These are phyloP conservation scores for Akabosia matsudoensis DNA, from an alignment of 1,140 invertebrate species.

Conservation along the genomic window DNA sequence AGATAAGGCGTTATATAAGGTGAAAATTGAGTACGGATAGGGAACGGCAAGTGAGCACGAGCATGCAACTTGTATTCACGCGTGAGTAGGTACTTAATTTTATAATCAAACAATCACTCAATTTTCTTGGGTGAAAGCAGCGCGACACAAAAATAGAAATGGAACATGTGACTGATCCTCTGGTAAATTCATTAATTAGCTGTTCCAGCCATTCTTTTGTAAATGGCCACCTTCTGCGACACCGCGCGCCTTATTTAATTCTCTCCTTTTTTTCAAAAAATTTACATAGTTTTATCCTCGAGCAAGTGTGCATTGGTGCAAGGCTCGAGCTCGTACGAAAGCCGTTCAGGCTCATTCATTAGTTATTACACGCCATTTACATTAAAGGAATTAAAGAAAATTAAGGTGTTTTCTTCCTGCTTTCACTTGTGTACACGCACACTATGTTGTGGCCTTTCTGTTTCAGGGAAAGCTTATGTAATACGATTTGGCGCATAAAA, in stretches of 20 bases:
- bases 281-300: no score
- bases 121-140: constrained; percentile 1
- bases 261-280: no score
- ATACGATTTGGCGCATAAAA: no score
- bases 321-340: background rate
- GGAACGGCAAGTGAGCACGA: background rate
- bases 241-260: no score
- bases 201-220: background rate
- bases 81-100: background rate
- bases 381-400: background rate
- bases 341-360: constrained; percentile 4
- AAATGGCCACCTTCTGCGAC: background rate
- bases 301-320: no score
- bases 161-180: background rate
- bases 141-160: background rate
- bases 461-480: background rate
- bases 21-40: background rate
- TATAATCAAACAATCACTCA: background rate
- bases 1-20: background rate
- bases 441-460: background rate
- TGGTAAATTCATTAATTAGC: constrained; percentile 21
- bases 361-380: background rate
- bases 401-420: background rate
- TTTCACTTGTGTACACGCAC: background rate
- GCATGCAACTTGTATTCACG: no score